These are phyloP conservation scores for Sinocyclocheilus anshuiensis DNA, from an alignment of 2,113 vertebrate genomes.

Conservation along the genomic window DNA sequence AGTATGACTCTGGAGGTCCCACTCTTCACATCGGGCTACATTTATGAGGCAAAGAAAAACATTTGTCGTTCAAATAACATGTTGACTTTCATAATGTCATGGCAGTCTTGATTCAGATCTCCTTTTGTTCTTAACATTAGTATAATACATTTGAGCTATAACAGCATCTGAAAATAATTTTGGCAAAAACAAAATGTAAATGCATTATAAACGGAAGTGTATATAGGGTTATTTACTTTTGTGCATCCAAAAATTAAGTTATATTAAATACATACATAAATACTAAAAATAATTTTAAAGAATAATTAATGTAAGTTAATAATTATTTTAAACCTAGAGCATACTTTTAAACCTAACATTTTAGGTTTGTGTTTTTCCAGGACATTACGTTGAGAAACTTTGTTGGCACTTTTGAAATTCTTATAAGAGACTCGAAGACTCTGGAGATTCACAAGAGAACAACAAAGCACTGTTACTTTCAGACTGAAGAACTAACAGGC, in stretches of 20 bases:
- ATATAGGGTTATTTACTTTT: not conserved
- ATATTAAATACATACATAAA: not conserved
- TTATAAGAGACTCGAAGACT: constrained; percentile 62
- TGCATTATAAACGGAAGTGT: not conserved
- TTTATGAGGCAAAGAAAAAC: constrained; percentile 57
- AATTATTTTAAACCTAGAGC: too few species aligned
- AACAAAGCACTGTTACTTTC: constrained; percentile 65
- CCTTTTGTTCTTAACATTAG: not conserved
- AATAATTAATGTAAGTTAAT: not conserved
- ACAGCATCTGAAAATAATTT: not conserved
- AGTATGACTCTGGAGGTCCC: constrained; percentile 61
- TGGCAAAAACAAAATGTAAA: not conserved
- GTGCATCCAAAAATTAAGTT: not conserved
- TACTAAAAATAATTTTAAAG: too few species aligned
- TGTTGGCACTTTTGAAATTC: constrained; percentile 60
- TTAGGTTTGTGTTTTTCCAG: constrained; percentile 45
- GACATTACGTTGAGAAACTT: constrained; percentile 63
- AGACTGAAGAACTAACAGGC: constrained; percentile 65
- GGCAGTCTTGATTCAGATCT: not conserved
- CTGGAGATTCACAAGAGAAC: constrained; percentile 58
- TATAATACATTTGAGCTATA: not conserved
- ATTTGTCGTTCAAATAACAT: not conserved
- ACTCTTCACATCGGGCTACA: constrained; percentile 59
- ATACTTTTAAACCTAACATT: not conserved
- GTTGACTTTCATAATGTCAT: not conserved